Conservation (phyloP, 2,888 invertebrate genomes). For the Apotomis betuletana region DNA sequence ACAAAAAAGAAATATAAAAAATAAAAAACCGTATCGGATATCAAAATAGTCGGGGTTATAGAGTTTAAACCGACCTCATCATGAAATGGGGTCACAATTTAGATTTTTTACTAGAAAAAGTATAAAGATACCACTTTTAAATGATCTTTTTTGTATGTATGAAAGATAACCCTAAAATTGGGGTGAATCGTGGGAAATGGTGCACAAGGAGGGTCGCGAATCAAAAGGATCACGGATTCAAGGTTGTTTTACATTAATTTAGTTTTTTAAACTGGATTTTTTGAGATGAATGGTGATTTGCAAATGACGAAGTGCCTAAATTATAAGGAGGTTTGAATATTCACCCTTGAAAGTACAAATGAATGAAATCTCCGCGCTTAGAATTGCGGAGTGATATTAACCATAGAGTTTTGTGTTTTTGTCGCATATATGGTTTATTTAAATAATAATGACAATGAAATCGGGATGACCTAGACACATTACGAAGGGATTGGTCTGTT, state of each 20-base stretch:
- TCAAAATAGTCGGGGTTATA: conserved; percentile 75
- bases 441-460: background rate
- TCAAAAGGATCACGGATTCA: conserved; percentile 54
- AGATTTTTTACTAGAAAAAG: conserved; percentile 58
- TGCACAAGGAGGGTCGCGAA: conserved; percentile 57
- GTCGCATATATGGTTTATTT: background rate
- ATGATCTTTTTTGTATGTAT: conserved; percentile 71
- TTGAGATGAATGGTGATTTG: conserved; percentile 36
- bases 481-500: no score
- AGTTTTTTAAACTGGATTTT: conserved; percentile 49
- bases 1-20: conserved; percentile 48
- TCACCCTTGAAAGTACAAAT: conserved; percentile 17
- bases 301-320: conserved; percentile 24
- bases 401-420: background rate
- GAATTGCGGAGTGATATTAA: conserved; percentile 5
- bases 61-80: conserved; percentile 72
- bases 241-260: conserved; percentile 69
- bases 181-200: conserved; percentile 77
- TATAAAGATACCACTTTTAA: conserved; percentile 71
- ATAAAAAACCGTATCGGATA: conserved; percentile 71
- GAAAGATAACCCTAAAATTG: conserved; percentile 78
- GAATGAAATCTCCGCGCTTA: background rate
- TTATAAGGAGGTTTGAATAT: conserved; percentile 22
- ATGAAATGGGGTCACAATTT: conserved; percentile 75
- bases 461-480: no score